Evolutionary conservation across 2,797 vertebrate species (phyloP).

Genomic region (Cottoperca gobio): DNA sequence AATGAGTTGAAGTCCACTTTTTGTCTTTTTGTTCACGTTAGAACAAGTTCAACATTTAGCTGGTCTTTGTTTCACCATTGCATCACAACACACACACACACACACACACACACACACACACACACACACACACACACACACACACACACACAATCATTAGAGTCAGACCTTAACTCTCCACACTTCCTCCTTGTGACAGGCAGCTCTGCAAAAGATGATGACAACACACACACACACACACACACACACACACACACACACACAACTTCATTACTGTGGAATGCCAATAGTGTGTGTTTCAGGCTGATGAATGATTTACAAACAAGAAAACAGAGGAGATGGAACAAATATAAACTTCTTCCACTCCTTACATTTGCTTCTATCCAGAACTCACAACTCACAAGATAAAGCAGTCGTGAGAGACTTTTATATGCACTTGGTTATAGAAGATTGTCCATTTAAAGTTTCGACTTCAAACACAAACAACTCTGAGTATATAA

Average conservation of each 20-base stretch:
- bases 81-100: no score
- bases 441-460: not conserved
- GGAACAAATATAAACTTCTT: no score
- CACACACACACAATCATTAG: slow-evolving; percentile 35
- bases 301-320: slow-evolving; percentile 15
- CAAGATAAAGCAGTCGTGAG: not conserved
- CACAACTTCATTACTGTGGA: slow-evolving; percentile 39
- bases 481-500: not conserved
- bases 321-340: not conserved
- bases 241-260: slow-evolving; percentile 20
- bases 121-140: slow-evolving; percentile 24
- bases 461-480: not conserved
- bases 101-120: slow-evolving; percentile 16
- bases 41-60: slow-evolving; percentile 10
- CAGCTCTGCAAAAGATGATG: slow-evolving; percentile 40
- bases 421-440: not conserved
- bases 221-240: slow-evolving; percentile 38
- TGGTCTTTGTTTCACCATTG: slow-evolving; percentile 1
- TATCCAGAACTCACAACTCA: not conserved
- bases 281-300: slow-evolving; percentile 26
- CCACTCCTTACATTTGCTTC: not conserved
- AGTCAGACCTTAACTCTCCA: slow-evolving; percentile 26
- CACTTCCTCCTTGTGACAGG: slow-evolving; percentile 65
- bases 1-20: no score
- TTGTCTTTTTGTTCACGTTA: slow-evolving; percentile 1